Conservation (phyloP, 2,888 invertebrate genomes). For the Oligia strigilis region DNA sequence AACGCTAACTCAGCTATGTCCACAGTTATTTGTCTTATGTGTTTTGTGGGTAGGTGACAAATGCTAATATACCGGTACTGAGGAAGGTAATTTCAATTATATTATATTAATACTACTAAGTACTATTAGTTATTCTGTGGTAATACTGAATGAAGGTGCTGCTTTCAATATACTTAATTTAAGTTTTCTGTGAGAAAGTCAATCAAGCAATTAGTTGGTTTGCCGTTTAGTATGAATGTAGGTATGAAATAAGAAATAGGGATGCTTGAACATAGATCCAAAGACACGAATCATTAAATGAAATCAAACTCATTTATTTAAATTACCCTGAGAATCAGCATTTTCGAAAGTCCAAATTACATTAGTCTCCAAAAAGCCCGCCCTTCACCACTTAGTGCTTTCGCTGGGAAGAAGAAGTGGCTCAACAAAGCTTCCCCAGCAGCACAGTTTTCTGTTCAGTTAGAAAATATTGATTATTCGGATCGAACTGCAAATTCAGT, state of each 20-base stretch:
- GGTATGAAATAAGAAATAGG: not conserved
- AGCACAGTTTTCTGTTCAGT: no score
- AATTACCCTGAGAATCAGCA: no score
- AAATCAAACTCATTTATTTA: no score
- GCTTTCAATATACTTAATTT: not conserved
- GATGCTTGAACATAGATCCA: no score
- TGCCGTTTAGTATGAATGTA: not conserved
- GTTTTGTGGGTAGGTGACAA: constrained; percentile 58
- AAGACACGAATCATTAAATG: no score
- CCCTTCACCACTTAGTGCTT: no score
- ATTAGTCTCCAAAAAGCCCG: no score
- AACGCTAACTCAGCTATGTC: constrained; percentile 60
- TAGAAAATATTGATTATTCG: no score
- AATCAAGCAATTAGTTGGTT: not conserved
- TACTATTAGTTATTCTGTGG: no score
- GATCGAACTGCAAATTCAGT: not conserved
- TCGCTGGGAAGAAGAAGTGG: no score
- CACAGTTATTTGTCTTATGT: constrained; percentile 51
- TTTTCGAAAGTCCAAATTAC: no score
- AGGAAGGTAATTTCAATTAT: constrained; percentile 13
- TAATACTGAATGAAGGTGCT: not conserved
- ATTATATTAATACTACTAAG: not conserved
- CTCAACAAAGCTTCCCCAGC: no score
- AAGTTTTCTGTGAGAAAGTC: not conserved
- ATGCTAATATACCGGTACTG: constrained; percentile 65